Base-by-base conservation (phyloP, 2,113 vertebrate species). In the Platysternon megacephalum region DNA sequence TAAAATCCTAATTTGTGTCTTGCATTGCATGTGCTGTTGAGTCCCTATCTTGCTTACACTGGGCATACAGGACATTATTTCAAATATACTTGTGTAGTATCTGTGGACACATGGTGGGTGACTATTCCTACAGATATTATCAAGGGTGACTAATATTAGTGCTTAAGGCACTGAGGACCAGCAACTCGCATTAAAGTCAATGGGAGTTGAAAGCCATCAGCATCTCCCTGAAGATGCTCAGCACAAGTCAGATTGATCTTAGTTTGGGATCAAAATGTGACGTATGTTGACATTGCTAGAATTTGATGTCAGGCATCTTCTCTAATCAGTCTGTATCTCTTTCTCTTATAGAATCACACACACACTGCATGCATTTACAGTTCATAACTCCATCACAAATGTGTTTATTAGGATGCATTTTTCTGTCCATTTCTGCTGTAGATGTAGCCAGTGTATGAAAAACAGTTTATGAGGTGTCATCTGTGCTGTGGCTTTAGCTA, bases 181-280 rank as follows among this genome's bases (percentile, higher is more conserved):
- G 4, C 91, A 3, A 21, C 1, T 0, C 46, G 9, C 46, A 24
- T n/a, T 81, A 8, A 51, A 28, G 24, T 68, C 49, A 58, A 8
- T 26, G 46, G 72, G 1, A 8, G 65, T 81, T 92, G 48, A 65
- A 87, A 68, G 32, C n/a, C 24, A 52, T 0, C 4, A 53, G 4
- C 4, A 65, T 35, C 61, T 65, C 32, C 16, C 29, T 65, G 61
- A 65, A 65, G 61, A 65, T 65, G 32, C 32, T 65, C 58, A 16
- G 61, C 32, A 56, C 55, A 65, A 32, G 22, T 29, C 65, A 1
- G 3, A 88, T 4, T 56, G 86, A 9, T 29, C 48, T 11, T 79
- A 85, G 78, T 90, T 96, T 84, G 87, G 65, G 87, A 72, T 48
- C 1, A 88, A 92, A 26, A 26, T 86, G 72, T 88, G 78, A 46